Conservation (phyloP, 2,113 vertebrate species). For the Dicaeum eximium region DNA sequence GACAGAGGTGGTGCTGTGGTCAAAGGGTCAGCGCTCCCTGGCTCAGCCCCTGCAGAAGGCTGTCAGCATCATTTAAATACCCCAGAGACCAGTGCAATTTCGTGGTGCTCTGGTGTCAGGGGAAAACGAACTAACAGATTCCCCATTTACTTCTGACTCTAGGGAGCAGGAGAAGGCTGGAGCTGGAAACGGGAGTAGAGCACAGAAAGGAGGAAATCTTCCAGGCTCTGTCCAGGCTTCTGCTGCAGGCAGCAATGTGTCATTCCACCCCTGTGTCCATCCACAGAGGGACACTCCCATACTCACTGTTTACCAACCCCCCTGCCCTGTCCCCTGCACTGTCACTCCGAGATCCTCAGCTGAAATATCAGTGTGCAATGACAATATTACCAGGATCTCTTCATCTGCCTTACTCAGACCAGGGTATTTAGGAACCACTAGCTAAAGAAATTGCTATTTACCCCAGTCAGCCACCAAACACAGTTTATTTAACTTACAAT, state of each 20-base stretch:
- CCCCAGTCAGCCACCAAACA: fast-evolving
- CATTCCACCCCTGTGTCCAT: fast-evolving
- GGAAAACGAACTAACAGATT: background rate
- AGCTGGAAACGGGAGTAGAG: fast-evolving
- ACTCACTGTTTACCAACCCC: fast-evolving
- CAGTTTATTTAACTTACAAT: background rate
- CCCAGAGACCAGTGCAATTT: fast-evolving
- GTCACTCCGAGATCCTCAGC: background rate
- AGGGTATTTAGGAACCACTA: background rate
- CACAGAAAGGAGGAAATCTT: background rate
- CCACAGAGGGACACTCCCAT: background rate
- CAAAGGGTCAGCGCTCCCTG: fast-evolving
- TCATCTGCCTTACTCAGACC: background rate
- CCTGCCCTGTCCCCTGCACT: fast-evolving
- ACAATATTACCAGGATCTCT: too few species aligned
- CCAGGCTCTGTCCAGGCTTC: background rate
- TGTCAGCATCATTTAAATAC: background rate
- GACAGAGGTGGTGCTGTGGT: fast-evolving
- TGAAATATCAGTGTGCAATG: background rate
- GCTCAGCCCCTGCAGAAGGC: background rate
- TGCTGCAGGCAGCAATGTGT: background rate
- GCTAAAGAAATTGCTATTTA: background rate
- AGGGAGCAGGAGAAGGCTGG: background rate
- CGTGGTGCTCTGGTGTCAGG: fast-evolving
- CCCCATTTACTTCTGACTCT: background rate